These are phyloP conservation scores for Prinia subflava DNA, from an alignment of 2,113 vertebrate genomes.

Conservation along the genomic window DNA sequence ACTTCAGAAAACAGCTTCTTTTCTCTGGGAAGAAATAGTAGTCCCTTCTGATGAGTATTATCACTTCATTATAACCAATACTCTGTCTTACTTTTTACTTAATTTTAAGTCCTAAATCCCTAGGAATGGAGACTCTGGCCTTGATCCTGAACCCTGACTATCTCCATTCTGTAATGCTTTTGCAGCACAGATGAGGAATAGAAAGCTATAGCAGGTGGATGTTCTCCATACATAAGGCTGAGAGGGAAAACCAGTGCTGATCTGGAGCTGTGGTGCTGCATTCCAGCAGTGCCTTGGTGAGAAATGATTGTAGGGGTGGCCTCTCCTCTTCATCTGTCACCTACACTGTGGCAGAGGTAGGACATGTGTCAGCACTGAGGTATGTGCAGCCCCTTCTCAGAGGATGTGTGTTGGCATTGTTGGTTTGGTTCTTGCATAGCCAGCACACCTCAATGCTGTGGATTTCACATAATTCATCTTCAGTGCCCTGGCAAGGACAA, in stretches of 20 bases:
- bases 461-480: background rate
- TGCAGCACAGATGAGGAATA: background rate
- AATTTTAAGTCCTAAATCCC: background rate
- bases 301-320: background rate
- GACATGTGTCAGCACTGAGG: background rate
- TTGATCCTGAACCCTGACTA: background rate
- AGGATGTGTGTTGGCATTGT: background rate
- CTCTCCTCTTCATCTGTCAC: background rate
- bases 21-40: background rate
- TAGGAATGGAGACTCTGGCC: background rate
- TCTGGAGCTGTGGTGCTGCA: background rate
- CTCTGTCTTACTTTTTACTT: background rate
- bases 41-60: background rate
- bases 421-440: background rate
- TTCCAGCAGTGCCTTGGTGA: background rate
- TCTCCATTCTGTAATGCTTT: background rate
- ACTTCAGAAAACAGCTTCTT: background rate
- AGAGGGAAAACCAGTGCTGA: background rate
- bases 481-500: background rate
- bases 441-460: background rate
- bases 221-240: background rate
- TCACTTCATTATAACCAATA: background rate
- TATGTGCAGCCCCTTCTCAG: background rate
- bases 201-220: background rate
- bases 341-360: background rate